Percentiles rank a stretch among this genome's conserved stretches.
These are phyloP conservation scores for Idaea dimidiata DNA, from an alignment of 2,888 invertebrate genomes.

Conservation along the genomic window DNA sequence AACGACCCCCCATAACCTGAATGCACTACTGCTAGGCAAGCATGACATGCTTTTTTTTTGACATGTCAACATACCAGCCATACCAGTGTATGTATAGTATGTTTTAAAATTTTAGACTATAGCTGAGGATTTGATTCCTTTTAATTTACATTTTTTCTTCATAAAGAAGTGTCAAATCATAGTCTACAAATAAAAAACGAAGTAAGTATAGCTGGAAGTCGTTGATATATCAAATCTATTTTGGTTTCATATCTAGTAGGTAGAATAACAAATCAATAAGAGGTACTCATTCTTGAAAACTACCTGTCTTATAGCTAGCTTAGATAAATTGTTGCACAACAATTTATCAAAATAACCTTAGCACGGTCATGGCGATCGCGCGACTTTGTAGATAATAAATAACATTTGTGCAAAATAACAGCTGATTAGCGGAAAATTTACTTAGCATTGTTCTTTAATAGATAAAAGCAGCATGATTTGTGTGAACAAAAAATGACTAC, in stretches of 20 bases:
- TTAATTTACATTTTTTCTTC: too few species aligned
- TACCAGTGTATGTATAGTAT: too few species aligned
- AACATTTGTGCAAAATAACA: conserved; percentile 5
- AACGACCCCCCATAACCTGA: too few species aligned
- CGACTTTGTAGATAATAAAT: conserved; percentile 15
- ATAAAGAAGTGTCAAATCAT: too few species aligned
- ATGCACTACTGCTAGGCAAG: too few species aligned
- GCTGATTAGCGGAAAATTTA: not conserved
- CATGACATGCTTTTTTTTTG: too few species aligned
- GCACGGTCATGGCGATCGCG: conserved; percentile 19
- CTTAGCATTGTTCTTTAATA: not conserved
- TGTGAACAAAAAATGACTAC: not conserved
- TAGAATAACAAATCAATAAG: not conserved
- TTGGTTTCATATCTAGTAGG: not conserved
- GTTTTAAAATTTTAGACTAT: too few species aligned
- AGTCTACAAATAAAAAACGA: too few species aligned
- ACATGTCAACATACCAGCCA: too few species aligned
- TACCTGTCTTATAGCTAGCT: not conserved
- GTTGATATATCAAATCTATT: not conserved
- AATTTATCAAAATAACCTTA: conserved; percentile 14
- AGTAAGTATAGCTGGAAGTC: not conserved
- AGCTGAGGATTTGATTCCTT: too few species aligned
- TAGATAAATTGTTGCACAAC: not conserved
- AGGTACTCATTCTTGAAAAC: not conserved
- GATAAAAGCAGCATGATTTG: not conserved